These are phyloP conservation scores for Anabas testudineus DNA, from an alignment of 2,797 vertebrate genomes.

Conservation along the genomic window DNA sequence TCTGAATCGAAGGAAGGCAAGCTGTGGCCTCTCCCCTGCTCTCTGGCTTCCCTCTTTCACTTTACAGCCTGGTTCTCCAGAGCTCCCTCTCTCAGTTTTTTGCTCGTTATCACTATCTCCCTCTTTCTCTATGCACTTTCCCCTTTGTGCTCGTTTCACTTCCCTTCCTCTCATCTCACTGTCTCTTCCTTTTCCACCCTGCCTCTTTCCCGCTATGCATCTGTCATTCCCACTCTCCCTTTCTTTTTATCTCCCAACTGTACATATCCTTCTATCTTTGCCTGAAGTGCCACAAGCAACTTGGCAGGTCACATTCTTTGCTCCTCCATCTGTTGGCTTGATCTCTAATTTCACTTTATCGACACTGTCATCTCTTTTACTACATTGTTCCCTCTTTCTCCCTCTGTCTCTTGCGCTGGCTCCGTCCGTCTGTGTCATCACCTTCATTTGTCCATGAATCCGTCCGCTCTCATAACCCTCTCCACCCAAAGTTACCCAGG, in stretches of 20 bases:
- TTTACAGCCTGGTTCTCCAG: conserved; percentile 30
- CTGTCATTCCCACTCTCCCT: conserved; percentile 74
- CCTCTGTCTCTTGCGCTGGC: conserved; percentile 34
- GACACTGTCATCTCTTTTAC: conserved; percentile 73
- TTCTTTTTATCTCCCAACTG: conserved; percentile 74
- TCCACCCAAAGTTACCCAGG: conserved; percentile 40
- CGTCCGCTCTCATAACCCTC: conserved; percentile 58
- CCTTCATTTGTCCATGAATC: conserved; percentile 60
- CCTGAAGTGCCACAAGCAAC: conserved; percentile 66
- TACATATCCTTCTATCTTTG: conserved; percentile 65
- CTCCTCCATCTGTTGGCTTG: conserved; percentile 74
- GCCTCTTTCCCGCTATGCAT: conserved; percentile 61
- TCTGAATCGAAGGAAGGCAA: conserved; percentile 85
- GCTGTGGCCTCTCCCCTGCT: conserved; percentile 68
- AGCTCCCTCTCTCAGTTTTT: conserved; percentile 44
- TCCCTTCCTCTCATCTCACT: conserved; percentile 62
- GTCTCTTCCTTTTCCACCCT: conserved; percentile 45
- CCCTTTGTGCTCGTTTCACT: conserved; percentile 58
- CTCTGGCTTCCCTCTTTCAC: conserved; percentile 57
- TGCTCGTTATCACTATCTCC: conserved; percentile 35
- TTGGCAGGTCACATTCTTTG: conserved; percentile 77
- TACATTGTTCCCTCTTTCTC: conserved; percentile 54
- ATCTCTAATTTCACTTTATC: conserved; percentile 78
- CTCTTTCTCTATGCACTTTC: conserved; percentile 22
- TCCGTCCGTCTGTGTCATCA: conserved; percentile 65